A percentile compares a stretch with the other conserved stretches of the same genome.
These are phyloP conservation scores for Andrena praecox DNA, from an alignment of 2,888 invertebrate genomes.

Conservation along the genomic window DNA sequence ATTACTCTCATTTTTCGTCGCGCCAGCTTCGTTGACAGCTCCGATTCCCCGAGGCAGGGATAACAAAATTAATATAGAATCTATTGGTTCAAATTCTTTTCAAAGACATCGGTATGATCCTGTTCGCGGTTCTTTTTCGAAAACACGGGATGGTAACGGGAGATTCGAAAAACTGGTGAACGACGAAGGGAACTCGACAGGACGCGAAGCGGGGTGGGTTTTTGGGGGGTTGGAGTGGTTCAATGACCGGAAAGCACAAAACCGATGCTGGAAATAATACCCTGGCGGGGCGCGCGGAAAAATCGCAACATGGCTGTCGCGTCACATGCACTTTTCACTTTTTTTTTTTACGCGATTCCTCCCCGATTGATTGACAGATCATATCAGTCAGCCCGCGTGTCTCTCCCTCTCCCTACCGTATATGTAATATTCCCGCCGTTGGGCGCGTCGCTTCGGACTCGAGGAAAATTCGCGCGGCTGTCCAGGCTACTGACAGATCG, in stretches of 20 bases:
- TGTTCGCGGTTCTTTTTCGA: constrained; percentile 7
- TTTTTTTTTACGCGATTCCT: constrained; percentile 66
- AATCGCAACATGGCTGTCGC: constrained; percentile 75
- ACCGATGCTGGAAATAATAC: constrained; percentile 75
- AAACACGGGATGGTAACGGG: neutral
- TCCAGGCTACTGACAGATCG: constrained; percentile 48
- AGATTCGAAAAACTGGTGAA: constrained; percentile 59
- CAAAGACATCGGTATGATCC: neutral
- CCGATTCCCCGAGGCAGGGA: too few species aligned
- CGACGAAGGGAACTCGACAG: constrained; percentile 25
- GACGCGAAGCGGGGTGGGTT: constrained; percentile 33
- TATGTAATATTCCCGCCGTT: constrained; percentile 55
- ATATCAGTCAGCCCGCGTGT: constrained; percentile 59
- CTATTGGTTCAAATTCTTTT: neutral
- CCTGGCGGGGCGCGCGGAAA: constrained; percentile 57
- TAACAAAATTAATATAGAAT: too few species aligned
- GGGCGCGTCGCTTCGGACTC: constrained; percentile 14
- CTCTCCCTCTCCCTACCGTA: constrained; percentile 48
- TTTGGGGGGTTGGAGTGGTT: constrained; percentile 56
- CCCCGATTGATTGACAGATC: constrained; percentile 74
- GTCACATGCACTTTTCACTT: constrained; percentile 72
- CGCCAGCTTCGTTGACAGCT: neutral
- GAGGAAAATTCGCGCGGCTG: constrained; percentile 46
- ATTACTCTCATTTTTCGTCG: too few species aligned
- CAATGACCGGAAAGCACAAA: constrained; percentile 74